These are phyloP conservation scores for Cyclophora albipunctata DNA, from an alignment of 2,888 invertebrate species.

Conservation along the genomic window DNA sequence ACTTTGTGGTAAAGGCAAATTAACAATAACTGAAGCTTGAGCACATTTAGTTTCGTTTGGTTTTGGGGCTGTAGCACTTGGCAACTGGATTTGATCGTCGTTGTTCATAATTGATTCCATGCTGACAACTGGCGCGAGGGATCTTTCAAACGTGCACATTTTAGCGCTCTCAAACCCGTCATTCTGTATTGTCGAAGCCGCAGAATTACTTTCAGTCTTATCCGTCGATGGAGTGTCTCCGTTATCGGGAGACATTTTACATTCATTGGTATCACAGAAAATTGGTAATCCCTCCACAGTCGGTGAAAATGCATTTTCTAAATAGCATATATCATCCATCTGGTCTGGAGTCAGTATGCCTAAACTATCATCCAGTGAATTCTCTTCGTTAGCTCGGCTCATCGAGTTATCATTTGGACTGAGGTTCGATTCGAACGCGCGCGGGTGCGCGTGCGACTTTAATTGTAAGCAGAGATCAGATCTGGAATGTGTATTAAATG, in stretches of 20 bases:
- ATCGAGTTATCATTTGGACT: constrained; percentile 67
- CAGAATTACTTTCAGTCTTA: constrained; percentile 71
- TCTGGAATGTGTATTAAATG: constrained; percentile 59
- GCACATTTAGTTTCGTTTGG: constrained; percentile 17
- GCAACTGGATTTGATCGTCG: constrained; percentile 29
- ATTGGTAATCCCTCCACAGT: constrained; percentile 78
- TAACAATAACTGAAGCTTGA: constrained; percentile 24
- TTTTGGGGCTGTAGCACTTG: constrained; percentile 15
- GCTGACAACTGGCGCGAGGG: constrained; percentile 43
- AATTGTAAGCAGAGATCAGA: constrained; percentile 64
- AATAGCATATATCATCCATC: constrained; percentile 83
- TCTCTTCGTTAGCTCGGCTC: constrained; percentile 79
- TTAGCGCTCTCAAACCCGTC: constrained; percentile 54
- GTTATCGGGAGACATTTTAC: constrained; percentile 64
- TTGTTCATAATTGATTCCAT: constrained; percentile 40
- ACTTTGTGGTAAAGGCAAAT: constrained; percentile 24
- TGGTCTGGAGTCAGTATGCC: constrained; percentile 93
- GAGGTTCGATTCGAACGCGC: constrained; percentile 52
- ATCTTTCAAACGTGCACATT: constrained; percentile 25
- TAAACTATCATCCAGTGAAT: constrained; percentile 89
- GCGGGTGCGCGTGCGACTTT: constrained; percentile 52
- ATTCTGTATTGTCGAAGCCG: constrained; percentile 69
- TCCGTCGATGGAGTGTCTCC: constrained; percentile 75
- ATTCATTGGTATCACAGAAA: constrained; percentile 60
- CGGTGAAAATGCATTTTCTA: constrained; percentile 79